Evolutionary conservation across 2,797 vertebrate species (phyloP), one percentile per base, ranked within the genome.

Genomic region (Crotalus adamanteus): DNA sequence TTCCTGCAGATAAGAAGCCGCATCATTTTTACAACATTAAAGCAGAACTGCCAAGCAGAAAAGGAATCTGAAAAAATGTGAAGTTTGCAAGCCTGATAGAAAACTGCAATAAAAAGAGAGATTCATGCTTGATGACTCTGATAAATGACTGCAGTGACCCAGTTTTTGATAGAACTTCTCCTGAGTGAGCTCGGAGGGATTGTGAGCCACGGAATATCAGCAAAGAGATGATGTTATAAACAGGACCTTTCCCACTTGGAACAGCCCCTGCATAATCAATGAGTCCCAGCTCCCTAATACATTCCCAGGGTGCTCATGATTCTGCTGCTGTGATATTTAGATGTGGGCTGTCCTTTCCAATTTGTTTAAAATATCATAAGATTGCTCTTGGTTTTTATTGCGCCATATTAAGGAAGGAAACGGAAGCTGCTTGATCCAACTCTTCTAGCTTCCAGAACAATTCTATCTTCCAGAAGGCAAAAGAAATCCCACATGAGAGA

Each of bases 91-190:
- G 60, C n/a, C 20, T 22, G 51, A 57, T 31, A 63, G 89, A 69
- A 63, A 89, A 37, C 28, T 14, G 73, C 53, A 86, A 47, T 88
- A 57, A 31, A 61, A 78, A 55, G 5, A 73, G 31, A 88, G 89
- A 73, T 47, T 87, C 87, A 18, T 11, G 4, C 7, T 42, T 42
- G 60, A 61, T 85, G 86, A 51, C 26, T 51, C 12, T 65, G 56
- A 56, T 28, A 86, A 91, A 91, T 85, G 89, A 69, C 63, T 83
- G 91, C 56, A 59, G 53, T 86, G 91, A 92, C 89, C 89, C 93
- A 92, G 69, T 91, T 92, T 91, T 94, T 53, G 89, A 57, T 65
- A 59, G 91, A 92, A 91, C 89, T 61, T 86, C n/a, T 91, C 86
- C 91, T 55, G 59, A 14, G 69, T 57, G 60, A 89, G 60, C 86